Base-by-base conservation (phyloP, 2,113 vertebrate species). In the Misgurnus anguillicaudatus region DNA sequence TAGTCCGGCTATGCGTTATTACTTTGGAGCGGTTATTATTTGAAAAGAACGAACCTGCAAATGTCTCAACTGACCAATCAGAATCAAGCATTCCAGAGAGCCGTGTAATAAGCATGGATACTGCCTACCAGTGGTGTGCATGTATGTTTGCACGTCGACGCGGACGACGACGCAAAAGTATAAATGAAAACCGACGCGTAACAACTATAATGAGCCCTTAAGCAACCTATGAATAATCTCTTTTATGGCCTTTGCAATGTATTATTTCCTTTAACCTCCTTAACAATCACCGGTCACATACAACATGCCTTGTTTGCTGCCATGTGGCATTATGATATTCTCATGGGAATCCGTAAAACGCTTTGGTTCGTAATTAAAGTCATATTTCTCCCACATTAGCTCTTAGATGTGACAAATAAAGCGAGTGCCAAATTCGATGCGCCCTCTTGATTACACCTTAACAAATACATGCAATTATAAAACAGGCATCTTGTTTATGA, bases 381-480 rank as follows among this genome's bases (percentile, higher is more conserved):
- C 45, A 38, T 71, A 19, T 39, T 55, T 70, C 38, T 17, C 36
- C 16, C 9, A 57, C 36, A 71, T 71, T 41, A 71, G 17, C 69
- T 39, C n/a, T 11, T 9, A 57, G 51, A 31, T 31, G 36, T 57
- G 69, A 57, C 51, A 57, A 71, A 57, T 21, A 71, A 55, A 41
- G 36, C n/a, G 5, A 41, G 51, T 57, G 36, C 69, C 69, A 71
- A 57, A 71, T 57, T 57, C 57, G 17, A 71, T 41, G 38, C 14
- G 51, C n/a, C 69, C 69, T 41, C 51, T 57, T 17, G 6, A 71
- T 71, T 71, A 71, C 39, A 71, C 51, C 67, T 70, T 6, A 8
- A 14, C 17, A 71, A 71, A 39, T 57, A 53, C n/a, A 31, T 10
- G 48, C 14, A 16, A 2, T 7, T 57, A 19, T 36, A 71, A 55